Conservation (phyloP, 2,888 invertebrate species). For the Synanthedon andrenaeformis region DNA sequence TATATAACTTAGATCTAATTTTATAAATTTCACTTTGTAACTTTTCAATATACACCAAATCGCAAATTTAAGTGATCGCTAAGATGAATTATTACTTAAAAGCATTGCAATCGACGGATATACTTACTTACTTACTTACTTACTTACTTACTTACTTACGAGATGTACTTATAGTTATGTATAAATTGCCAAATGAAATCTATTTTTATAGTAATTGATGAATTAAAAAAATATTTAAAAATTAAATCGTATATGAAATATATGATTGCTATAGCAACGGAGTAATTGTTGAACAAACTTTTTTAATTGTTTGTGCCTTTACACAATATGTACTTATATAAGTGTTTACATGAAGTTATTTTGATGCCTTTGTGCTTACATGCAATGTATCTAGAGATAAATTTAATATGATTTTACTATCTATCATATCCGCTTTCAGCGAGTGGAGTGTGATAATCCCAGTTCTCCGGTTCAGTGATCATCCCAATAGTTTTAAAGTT, state of each 20-base stretch:
- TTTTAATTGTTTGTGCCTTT: constrained; percentile 63
- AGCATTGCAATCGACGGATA: neutral
- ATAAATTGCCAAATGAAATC: constrained; percentile 57
- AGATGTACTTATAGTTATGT: constrained; percentile 1
- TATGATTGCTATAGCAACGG: constrained; percentile 12
- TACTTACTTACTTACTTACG: constrained; percentile 1
- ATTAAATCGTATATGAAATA: constrained; percentile 14
- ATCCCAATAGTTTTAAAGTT: neutral
- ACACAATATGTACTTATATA: constrained; percentile 12
- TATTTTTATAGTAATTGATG: constrained; percentile 62
- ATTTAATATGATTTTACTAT: no score
- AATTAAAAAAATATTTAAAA: constrained; percentile 27
- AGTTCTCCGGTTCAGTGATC: neutral
- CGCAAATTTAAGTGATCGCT: constrained; percentile 20
- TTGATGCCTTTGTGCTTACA: no score
- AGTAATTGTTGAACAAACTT: constrained; percentile 10
- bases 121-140: constrained; percentile 2
- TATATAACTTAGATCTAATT: constrained; percentile 29
- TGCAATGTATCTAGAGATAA: no score
- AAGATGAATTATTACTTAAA: constrained; percentile 3
- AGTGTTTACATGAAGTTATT: neutral
- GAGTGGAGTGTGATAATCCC: no score
- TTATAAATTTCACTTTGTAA: constrained; percentile 54
- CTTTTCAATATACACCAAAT: constrained; percentile 39
- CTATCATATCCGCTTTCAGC: no score